phyloP scores from a whole-genome alignment of 2,888 invertebrate genomes.

The Tridacna gigas region DNA sequence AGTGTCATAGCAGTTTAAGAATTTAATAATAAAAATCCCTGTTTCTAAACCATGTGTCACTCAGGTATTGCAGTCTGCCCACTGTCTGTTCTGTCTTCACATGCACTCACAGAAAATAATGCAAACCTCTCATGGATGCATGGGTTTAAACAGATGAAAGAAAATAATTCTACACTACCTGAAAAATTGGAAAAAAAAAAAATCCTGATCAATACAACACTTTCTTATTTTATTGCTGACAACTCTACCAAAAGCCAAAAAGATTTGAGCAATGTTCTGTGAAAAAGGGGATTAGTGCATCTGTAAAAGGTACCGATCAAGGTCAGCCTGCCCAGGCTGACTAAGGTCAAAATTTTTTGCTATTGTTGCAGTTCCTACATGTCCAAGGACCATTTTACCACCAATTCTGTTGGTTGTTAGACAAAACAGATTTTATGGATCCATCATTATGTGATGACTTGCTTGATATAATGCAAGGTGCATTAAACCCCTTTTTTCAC shows the following conservation, averaged over 20 bases:
- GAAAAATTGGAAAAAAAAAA: background rate
- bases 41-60: background rate
- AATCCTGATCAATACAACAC: background rate
- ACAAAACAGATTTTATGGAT: too few species aligned
- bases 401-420: too few species aligned
- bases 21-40: background rate
- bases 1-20: background rate
- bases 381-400: too few species aligned
- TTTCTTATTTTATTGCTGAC: too few species aligned
- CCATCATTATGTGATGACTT: too few species aligned
- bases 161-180: constrained; percentile 16
- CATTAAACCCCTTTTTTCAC: too few species aligned
- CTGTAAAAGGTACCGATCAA: too few species aligned
- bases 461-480: too few species aligned
- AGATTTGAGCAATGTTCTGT: background rate
- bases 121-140: too few species aligned
- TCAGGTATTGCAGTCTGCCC: constrained; percentile 16
- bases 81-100: background rate
- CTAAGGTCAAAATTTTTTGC: too few species aligned
- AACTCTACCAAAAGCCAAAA: background rate
- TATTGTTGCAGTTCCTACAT: too few species aligned
- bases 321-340: too few species aligned
- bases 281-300: background rate
- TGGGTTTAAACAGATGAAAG: background rate
- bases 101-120: background rate